Evolutionary conservation across 2,797 vertebrate species (phyloP).

Genomic region (Phalanger gymnotis): DNA sequence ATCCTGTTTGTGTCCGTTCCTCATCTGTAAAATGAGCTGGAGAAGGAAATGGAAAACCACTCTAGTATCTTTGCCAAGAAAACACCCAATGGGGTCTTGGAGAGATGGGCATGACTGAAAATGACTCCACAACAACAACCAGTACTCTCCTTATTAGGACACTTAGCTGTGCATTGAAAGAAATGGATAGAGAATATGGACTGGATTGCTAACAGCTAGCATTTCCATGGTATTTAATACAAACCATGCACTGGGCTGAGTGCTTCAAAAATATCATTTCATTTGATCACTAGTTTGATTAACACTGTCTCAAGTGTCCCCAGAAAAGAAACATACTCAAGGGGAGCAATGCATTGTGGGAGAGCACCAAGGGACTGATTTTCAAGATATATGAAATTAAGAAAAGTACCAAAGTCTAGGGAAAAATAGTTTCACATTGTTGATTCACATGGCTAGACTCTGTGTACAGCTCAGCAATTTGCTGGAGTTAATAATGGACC

Average conservation of each 20-base stretch:
- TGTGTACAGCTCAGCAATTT: neutral
- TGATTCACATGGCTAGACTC: neutral
- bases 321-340: neutral
- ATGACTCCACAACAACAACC: too few relatives aligned
- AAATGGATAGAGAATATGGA: neutral
- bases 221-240: neutral
- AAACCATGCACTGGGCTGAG: neutral
- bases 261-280: neutral
- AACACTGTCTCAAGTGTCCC: neutral
- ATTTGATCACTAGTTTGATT: neutral
- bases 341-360: neutral
- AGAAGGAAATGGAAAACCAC: too few relatives aligned
- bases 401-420: neutral
- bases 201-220: neutral
- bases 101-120: too few relatives aligned
- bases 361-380: neutral
- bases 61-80: too few relatives aligned
- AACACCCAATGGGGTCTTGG: too few relatives aligned
- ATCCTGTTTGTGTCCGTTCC: neutral
- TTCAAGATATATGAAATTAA: neutral
- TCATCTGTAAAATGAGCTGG: neutral
- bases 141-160: neutral
- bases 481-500: neutral
- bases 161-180: neutral
- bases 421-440: neutral